phyloP scores from a whole-genome alignment of 2,113 vertebrate species.

The Passer montanus region DNA sequence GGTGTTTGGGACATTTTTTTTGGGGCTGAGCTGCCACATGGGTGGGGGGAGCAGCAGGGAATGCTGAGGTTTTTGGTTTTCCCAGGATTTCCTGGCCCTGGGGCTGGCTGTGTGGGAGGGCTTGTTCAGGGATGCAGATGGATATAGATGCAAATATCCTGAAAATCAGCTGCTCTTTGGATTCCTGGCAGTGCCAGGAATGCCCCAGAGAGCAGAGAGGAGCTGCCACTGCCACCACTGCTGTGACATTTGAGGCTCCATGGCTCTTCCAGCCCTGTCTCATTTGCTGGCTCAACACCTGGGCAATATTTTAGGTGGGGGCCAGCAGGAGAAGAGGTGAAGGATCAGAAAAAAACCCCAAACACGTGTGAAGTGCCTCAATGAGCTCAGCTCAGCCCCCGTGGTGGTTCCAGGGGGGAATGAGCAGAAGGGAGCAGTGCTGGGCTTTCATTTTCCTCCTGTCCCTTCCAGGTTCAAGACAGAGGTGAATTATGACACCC shows the following conservation, averaged over 20 bases:
- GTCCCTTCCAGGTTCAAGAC: slow-evolving; percentile 87
- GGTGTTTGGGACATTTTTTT: not conserved
- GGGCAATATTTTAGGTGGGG: fast-evolving
- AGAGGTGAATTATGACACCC: slow-evolving; percentile 94
- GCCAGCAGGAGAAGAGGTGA: not conserved
- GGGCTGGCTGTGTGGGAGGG: not conserved
- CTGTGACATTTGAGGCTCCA: fast-evolving
- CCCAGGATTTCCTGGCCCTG: not conserved
- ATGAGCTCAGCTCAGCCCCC: not conserved
- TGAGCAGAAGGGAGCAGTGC: fast-evolving
- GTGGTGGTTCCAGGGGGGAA: fast-evolving
- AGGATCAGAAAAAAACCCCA: not conserved
- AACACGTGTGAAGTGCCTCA: fast-evolving
- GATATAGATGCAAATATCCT: not conserved
- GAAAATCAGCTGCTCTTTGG: not conserved
- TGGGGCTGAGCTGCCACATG: not conserved
- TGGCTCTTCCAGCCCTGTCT: not conserved
- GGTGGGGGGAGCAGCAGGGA: not conserved
- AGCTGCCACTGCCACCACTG: not conserved
- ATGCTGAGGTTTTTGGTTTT: not conserved
- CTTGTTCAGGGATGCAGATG: not conserved
- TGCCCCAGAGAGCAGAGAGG: no score
- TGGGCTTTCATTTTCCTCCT: not conserved
- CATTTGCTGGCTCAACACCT: not conserved
- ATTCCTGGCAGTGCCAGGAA: not conserved